phyloP scores from a whole-genome alignment of 2,113 vertebrate species.

The Centropus unirufus region DNA sequence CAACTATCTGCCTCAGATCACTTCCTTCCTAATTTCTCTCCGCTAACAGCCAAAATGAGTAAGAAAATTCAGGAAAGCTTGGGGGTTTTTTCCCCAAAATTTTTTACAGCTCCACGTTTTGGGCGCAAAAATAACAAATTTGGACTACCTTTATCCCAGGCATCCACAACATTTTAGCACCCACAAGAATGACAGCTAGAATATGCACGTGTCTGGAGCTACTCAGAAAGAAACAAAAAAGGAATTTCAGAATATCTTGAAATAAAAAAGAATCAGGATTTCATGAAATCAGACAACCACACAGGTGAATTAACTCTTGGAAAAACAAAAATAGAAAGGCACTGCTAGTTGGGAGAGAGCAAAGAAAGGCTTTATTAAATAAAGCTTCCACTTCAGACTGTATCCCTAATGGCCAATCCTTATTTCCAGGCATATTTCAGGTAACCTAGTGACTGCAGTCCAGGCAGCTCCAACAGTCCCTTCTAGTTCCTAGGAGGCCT shows the following conservation, averaged over 20 bases:
- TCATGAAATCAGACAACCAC: not conserved
- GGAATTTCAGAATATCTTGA: not conserved
- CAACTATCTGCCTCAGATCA: constrained; percentile 11
- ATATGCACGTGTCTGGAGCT: not conserved
- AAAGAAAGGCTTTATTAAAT: not conserved
- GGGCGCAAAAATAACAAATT: not conserved
- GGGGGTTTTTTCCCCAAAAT: not conserved
- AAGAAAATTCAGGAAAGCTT: constrained; percentile 16
- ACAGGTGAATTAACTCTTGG: not conserved
- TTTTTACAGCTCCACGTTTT: not conserved
- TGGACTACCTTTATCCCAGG: not conserved
- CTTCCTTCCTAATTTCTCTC: not conserved
- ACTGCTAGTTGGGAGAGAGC: not conserved
- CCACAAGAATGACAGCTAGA: constrained; percentile 1
- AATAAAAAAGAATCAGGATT: not conserved
- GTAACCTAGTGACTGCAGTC: rapidly evolving
- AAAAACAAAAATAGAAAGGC: not conserved
- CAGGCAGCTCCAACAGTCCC: not conserved
- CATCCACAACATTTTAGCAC: not conserved
- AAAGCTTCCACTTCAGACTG: not conserved
- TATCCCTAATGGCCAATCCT: not conserved
- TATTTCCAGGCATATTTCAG: not conserved
- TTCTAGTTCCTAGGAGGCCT: not conserved
- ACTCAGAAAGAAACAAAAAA: not conserved
- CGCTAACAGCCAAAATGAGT: not conserved